These are phyloP conservation scores for Whitmania pigra DNA, from an alignment of 1,140 invertebrate genomes.

Conservation along the genomic window DNA sequence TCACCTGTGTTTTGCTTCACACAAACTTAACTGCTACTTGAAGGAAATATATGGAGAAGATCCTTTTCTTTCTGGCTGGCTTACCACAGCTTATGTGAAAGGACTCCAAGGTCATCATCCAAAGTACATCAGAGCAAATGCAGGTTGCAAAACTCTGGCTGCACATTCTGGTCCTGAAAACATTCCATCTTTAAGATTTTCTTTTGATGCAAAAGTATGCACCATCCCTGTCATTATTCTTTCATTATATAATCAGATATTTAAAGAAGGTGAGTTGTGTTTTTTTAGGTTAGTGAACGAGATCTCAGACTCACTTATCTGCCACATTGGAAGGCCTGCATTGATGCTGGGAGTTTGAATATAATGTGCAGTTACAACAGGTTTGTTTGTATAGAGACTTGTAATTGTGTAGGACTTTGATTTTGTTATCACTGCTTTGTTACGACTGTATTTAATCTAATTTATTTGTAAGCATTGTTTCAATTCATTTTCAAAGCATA, in stretches of 20 bases:
- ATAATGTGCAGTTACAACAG: slow-evolving; percentile 27
- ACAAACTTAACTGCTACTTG: not conserved
- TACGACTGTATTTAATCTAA: no score
- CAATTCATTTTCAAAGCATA: not conserved
- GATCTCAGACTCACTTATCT: slow-evolving; percentile 25
- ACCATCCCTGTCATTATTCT: not conserved
- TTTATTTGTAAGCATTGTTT: no score
- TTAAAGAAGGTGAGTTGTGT: not conserved
- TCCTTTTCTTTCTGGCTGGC: slow-evolving; percentile 22
- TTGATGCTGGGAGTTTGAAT: slow-evolving; percentile 22
- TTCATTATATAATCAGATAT: not conserved
- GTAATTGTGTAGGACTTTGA: no score
- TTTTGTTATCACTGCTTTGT: no score
- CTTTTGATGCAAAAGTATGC: slow-evolving; percentile 20
- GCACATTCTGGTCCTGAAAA: slow-evolving; percentile 25
- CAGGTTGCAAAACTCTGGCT: slow-evolving; percentile 24
- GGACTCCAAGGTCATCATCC: slow-evolving; percentile 25
- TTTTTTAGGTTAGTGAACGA: slow-evolving; percentile 21
- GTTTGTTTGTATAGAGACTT: not conserved
- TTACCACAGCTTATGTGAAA: slow-evolving; percentile 22
- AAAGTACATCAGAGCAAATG: slow-evolving; percentile 22
- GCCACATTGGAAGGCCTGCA: slow-evolving; percentile 23
- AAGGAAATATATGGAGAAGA: slow-evolving; percentile 27
- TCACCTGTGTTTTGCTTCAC: not conserved
- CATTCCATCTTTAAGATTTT: slow-evolving; percentile 26